A percentile compares a stretch with the other conserved stretches of the same genome.
Evolutionary conservation across 2,797 vertebrate genomes (phyloP).

Genomic region (Huso huso): DNA sequence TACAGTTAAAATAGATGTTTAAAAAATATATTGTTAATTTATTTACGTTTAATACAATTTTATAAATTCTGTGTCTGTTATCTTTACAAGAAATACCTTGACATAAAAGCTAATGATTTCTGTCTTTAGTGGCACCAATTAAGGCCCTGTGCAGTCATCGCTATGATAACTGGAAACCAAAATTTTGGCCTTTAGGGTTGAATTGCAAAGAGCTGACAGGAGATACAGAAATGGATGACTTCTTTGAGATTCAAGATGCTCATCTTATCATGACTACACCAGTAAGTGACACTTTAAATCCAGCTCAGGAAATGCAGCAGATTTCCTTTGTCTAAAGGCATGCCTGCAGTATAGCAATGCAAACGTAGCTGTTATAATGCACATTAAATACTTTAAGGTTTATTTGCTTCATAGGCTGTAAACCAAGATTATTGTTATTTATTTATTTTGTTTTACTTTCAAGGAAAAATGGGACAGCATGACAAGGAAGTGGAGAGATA

Average conservation of each 20-base stretch:
- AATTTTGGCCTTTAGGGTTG: slow-evolving; percentile 85
- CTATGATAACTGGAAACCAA: slow-evolving; percentile 87
- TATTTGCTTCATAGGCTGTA: neutral
- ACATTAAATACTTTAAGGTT: slow-evolving; percentile 8
- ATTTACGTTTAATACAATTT: slow-evolving; percentile 5
- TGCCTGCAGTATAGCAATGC: slow-evolving; percentile 17
- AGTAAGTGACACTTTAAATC: slow-evolving; percentile 55
- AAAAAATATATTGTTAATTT: slow-evolving; percentile 15
- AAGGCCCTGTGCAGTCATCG: slow-evolving; percentile 93
- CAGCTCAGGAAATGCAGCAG: neutral
- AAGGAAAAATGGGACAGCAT: slow-evolving; percentile 98
- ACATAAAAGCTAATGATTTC: slow-evolving; percentile 3
- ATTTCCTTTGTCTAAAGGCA: slow-evolving; percentile 20
- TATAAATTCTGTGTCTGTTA: slow-evolving; percentile 2
- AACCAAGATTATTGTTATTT: slow-evolving; percentile 16
- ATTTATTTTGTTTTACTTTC: slow-evolving; percentile 18
- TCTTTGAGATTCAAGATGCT: slow-evolving; percentile 92
- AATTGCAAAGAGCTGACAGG: slow-evolving; percentile 93
- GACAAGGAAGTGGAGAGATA: slow-evolving; percentile 93
- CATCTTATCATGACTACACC: slow-evolving; percentile 94
- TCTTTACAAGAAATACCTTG: slow-evolving; percentile 12
- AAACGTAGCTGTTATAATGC: slow-evolving; percentile 18
- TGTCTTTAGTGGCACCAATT: slow-evolving; percentile 85
- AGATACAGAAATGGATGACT: slow-evolving; percentile 89
- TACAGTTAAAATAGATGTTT: slow-evolving; percentile 18